phyloP scores from a whole-genome alignment of 2,113 vertebrate species.

The Tringa solitaria region DNA sequence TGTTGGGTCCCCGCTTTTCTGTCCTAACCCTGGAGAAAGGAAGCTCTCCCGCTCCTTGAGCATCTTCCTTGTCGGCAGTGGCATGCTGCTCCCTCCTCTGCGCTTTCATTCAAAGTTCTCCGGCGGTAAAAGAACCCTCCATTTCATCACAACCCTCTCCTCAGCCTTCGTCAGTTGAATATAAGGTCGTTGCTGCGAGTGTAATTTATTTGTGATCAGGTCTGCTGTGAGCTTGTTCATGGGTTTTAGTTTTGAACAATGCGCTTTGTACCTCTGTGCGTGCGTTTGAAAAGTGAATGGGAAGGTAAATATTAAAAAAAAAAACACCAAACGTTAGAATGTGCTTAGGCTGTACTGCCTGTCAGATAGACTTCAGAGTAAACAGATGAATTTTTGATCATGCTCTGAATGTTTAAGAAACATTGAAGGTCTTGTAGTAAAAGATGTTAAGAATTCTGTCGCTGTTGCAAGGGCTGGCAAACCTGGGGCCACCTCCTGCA shows the following conservation, averaged over 20 bases:
- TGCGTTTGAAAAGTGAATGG: not conserved
- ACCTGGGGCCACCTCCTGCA: not conserved
- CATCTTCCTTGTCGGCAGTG: not conserved
- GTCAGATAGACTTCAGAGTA: not conserved
- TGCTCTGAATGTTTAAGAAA: not conserved
- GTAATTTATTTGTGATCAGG: fast-evolving
- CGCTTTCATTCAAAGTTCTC: not conserved
- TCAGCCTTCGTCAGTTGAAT: fast-evolving
- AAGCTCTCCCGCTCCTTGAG: not conserved
- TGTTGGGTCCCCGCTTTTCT: not conserved
- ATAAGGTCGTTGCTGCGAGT: fast-evolving
- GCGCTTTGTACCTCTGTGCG: fast-evolving
- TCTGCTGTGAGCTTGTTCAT: not conserved
- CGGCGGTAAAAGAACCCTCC: not conserved
- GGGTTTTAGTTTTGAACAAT: not conserved
- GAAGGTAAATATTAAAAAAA: not conserved
- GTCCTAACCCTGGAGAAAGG: not conserved
- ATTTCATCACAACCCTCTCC: not conserved
- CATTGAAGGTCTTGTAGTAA: not conserved
- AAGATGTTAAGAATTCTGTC: not conserved
- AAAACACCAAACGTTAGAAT: not conserved
- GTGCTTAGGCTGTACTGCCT: not conserved
- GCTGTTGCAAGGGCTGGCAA: not conserved
- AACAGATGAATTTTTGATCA: not conserved
- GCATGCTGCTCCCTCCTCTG: not conserved